phyloP scores from a whole-genome alignment of 2,888 invertebrate species.

The Cephalotes varians region DNA sequence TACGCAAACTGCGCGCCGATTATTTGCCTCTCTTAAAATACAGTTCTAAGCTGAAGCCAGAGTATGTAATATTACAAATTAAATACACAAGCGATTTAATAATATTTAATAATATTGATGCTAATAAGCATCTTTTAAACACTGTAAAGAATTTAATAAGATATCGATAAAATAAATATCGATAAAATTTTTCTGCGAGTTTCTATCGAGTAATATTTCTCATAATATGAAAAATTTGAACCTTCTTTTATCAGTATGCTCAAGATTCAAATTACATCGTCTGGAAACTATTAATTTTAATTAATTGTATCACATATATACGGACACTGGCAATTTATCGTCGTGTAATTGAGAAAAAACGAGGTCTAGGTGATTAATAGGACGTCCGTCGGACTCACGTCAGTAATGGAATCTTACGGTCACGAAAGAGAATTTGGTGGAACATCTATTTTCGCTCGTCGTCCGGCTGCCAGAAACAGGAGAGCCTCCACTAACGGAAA shows the following conservation, averaged over 20 bases:
- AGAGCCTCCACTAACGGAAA: constrained; percentile 27
- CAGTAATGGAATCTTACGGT: constrained; percentile 55
- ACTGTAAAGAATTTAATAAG: too few species aligned
- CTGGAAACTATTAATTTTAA: constrained; percentile 36
- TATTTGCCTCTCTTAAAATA: too few species aligned
- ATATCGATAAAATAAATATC: too few species aligned
- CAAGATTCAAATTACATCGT: constrained; percentile 17
- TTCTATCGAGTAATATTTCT: neutral
- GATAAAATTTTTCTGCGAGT: neutral
- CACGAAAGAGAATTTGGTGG: constrained; percentile 61
- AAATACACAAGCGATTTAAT: too few species aligned
- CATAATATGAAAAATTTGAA: neutral
- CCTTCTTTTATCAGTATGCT: neutral
- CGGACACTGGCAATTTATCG: constrained; percentile 36
- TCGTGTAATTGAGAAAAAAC: constrained; percentile 57
- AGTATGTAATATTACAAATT: too few species aligned
- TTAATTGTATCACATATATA: constrained; percentile 27
- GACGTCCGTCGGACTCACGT: constrained; percentile 61
- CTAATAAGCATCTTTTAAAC: too few species aligned
- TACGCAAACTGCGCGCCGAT: too few species aligned
- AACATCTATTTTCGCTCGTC: constrained; percentile 61
- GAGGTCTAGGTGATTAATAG: constrained; percentile 62
- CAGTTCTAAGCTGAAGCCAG: too few species aligned
- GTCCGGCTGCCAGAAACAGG: constrained; percentile 59
- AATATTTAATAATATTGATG: too few species aligned